phyloP scores from a whole-genome alignment of 1,140 invertebrate species.

The Heliothis subflexa region DNA sequence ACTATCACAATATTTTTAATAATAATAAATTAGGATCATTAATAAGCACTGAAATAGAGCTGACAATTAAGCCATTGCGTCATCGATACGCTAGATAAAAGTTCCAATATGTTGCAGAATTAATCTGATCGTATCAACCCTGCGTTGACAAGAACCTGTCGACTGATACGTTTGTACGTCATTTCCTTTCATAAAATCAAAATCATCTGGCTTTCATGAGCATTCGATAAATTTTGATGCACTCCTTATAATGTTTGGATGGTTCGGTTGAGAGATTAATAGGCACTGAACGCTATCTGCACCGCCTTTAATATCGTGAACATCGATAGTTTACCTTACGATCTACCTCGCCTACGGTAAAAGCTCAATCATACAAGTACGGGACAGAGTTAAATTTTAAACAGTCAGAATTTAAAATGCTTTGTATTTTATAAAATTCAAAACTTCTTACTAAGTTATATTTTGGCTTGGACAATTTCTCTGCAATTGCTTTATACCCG shows the following conservation, averaged over 20 bases:
- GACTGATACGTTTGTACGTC: slow-evolving; percentile 14
- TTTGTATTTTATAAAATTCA: too few species aligned
- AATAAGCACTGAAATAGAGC: slow-evolving; percentile 32
- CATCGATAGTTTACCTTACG: slow-evolving; percentile 25
- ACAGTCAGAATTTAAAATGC: too few species aligned
- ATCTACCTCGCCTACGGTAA: neutral
- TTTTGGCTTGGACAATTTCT: too few species aligned
- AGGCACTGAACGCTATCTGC: slow-evolving; percentile 10
- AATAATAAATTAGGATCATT: slow-evolving; percentile 19
- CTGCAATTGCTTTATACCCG: too few species aligned
- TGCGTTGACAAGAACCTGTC: slow-evolving; percentile 16
- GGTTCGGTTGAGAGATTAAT: slow-evolving; percentile 36
- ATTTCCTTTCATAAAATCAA: slow-evolving; percentile 44
- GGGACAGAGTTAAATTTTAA: neutral
- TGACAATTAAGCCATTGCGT: slow-evolving; percentile 7
- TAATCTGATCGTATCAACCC: slow-evolving; percentile 21
- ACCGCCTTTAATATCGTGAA: slow-evolving; percentile 17
- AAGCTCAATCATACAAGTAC: neutral
- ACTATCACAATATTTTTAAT: slow-evolving; percentile 15
- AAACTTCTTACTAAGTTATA: too few species aligned
- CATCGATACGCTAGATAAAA: slow-evolving; percentile 31
- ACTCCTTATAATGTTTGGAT: slow-evolving; percentile 26
- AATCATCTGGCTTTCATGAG: slow-evolving; percentile 34
- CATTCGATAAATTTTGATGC: slow-evolving; percentile 34
- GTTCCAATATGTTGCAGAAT: slow-evolving; percentile 36